A percentile compares a stretch with the other conserved stretches of the same genome.
phyloP scores from a whole-genome alignment of 2,888 invertebrate species.

The Sepioteuthis lessoniana region DNA sequence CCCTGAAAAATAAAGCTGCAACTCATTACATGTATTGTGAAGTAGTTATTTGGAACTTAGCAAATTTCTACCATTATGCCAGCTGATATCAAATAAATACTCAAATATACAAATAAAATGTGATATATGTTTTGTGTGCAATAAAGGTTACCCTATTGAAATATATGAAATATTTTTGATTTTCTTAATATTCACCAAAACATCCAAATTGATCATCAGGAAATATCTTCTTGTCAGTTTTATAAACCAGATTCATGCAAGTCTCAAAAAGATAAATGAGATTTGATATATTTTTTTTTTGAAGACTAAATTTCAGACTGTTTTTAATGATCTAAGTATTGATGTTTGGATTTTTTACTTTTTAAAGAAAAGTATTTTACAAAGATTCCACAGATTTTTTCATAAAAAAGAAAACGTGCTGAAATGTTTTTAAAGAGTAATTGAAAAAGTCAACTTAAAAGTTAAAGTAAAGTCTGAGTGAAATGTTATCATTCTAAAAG shows the following conservation, averaged over 20 bases:
- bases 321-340: background rate
- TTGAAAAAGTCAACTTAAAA: too few species aligned
- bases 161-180: background rate
- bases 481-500: too few species aligned
- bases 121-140: too few species aligned
- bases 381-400: background rate
- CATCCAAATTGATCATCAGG: background rate
- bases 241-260: background rate
- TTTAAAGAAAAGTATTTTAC: background rate
- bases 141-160: background rate
- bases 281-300: background rate
- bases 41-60: too few species aligned
- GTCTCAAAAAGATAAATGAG: background rate
- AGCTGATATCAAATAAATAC: too few species aligned
- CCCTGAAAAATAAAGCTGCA: too few species aligned
- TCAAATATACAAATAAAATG: too few species aligned
- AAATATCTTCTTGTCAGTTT: background rate
- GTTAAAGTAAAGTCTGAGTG: too few species aligned
- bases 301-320: background rate
- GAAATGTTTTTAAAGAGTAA: too few species aligned
- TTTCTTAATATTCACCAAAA: background rate
- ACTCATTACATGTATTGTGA: too few species aligned
- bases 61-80: too few species aligned
- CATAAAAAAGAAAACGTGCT: too few species aligned
- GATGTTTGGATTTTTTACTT: background rate